phyloP scores from a whole-genome alignment of 2,113 vertebrate genomes.

The Phocoena phocoena region DNA sequence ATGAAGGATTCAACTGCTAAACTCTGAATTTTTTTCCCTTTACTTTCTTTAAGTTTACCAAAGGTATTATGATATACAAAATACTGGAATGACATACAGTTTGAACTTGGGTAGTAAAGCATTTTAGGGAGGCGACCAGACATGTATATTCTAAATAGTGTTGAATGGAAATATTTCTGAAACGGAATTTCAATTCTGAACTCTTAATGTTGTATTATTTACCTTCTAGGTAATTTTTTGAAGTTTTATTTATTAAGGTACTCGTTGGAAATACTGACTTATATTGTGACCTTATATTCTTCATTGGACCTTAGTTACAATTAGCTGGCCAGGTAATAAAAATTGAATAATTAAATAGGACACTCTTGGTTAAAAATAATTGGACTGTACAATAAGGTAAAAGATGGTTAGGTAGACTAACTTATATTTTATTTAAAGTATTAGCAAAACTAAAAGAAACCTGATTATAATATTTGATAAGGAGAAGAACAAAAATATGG shows the following conservation, averaged over 20 bases:
- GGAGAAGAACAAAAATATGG: background rate
- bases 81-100: background rate
- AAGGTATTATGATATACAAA: background rate
- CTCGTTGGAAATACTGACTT: background rate
- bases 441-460: slow-evolving; percentile 19
- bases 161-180: background rate
- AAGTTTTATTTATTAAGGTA: background rate
- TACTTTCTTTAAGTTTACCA: slow-evolving; percentile 1
- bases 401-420: background rate
- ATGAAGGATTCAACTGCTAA: background rate
- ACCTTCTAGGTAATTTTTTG: background rate
- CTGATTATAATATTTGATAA: background rate
- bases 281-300: background rate
- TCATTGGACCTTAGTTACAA: background rate
- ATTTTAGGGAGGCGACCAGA: background rate
- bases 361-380: slow-evolving; percentile 36
- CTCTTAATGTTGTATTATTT: background rate
- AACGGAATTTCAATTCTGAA: background rate
- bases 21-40: background rate
- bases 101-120: background rate
- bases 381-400: background rate
- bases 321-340: background rate
- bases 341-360: background rate
- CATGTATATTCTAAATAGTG: background rate
- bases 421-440: background rate